Conservation (phyloP, 2,113 vertebrate species). For the Lepus europaeus region DNA sequence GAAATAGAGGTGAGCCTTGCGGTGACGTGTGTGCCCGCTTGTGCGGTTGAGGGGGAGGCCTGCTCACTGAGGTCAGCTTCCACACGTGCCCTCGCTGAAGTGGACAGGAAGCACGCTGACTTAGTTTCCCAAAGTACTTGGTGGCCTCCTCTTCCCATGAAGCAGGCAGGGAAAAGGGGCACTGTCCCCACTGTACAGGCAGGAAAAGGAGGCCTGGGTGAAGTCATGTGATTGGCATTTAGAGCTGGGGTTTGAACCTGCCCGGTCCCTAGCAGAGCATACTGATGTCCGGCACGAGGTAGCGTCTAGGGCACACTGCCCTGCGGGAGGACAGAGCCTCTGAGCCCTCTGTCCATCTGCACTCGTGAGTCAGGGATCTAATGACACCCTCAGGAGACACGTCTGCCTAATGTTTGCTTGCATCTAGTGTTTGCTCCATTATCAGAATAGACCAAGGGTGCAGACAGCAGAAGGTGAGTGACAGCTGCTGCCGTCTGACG, state of each 20-base stretch:
- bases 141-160: not conserved
- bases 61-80: not conserved
- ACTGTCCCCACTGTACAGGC: not conserved
- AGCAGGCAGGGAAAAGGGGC: rapidly evolving
- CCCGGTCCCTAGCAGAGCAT: not conserved
- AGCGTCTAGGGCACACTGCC: not conserved
- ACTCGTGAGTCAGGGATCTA: not conserved
- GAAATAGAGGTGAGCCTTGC: slow-evolving; percentile 94
- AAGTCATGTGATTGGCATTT: not conserved
- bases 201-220: not conserved
- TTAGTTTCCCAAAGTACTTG: not conserved
- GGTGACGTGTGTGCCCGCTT: not conserved
- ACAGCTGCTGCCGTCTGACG: not conserved
- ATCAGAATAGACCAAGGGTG: not conserved
- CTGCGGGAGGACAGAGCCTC: not conserved
- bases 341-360: not conserved
- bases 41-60: not conserved
- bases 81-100: not conserved
- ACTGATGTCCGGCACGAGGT: not conserved
- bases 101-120: not conserved
- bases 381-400: not conserved
- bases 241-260: slow-evolving; percentile 1
- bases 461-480: not conserved
- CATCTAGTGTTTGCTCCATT: not conserved
- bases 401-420: not conserved